Evolutionary conservation across 2,113 vertebrate species (phyloP), one percentile per base, ranked within the genome.

Genomic region (Xenus cinereus): DNA sequence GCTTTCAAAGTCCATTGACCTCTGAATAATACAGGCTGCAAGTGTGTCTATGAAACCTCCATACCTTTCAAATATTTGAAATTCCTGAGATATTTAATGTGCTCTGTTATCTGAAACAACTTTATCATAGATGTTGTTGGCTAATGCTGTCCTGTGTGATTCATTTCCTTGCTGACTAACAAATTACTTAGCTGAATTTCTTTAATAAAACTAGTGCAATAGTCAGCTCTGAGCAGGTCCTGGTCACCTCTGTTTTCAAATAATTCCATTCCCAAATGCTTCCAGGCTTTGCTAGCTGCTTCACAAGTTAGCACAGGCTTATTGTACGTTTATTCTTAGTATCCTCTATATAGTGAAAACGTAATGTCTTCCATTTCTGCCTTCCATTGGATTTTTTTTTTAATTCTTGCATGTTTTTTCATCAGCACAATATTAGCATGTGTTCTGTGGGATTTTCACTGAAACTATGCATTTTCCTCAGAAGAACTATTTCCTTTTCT

Each of bases 1-100:
- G n/a, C 50, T 96, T 83, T 94, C 93, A 56, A 94, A 93, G 84
- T 83, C 74, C 57, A 15, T 27, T 94, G 71, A 73, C 67, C 84
- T 95, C n/a, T 14, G 21, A 87, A 57, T 46, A 84, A 69, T 46
- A 83, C 12, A 76, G 54, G 45, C 50, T 78, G 77, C 21, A 84
- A 84, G 37, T 0, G 0, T 46, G 71, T 39, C 73, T 46, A 50
- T 73, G 63, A 85, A 84, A 87, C 57, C 26, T 45, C 81, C 30
- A 85, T 91, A 76, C 6, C 37, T 66, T 68, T 89, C 45, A 83
- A 83, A 82, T 87, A 72, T 46, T 93, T 89, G 32, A 66, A 94
- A 91, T 85, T 80, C 75, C 45, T 54, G 48, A 59, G 41, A 20
- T 76, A 90, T 73, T 78, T 68, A 69, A 68, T 84, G 39, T 32